phyloP scores from a whole-genome alignment of 2,113 vertebrate species.

The Vidua macroura region DNA sequence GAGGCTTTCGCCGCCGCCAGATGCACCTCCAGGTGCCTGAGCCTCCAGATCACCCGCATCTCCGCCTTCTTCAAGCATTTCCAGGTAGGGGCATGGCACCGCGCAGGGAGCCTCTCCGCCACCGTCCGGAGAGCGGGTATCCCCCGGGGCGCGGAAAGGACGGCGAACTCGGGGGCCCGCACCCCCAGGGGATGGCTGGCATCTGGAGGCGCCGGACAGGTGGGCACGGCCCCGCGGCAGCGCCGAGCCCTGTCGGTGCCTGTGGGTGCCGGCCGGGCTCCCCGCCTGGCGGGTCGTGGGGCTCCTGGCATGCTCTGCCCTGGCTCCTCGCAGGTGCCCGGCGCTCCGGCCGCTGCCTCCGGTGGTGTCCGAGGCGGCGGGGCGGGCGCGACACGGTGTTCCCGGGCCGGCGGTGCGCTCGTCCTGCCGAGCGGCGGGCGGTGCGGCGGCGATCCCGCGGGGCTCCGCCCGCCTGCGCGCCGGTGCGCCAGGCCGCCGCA shows the following conservation, averaged over 20 bases:
- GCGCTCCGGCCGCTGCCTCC: background rate
- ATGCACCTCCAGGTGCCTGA: constrained; percentile 92
- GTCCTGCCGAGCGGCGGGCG: background rate
- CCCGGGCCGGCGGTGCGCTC: background rate
- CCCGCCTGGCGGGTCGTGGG: background rate
- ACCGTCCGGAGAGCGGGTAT: background rate
- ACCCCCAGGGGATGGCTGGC: background rate
- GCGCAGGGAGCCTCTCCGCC: background rate
- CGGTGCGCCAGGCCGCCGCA: background rate
- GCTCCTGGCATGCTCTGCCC: background rate
- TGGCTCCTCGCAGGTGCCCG: background rate
- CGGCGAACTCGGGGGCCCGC: background rate
- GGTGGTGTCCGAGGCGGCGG: too few relatives aligned
- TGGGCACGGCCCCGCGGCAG: background rate
- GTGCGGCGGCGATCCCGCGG: background rate
- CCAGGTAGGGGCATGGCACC: constrained; percentile 78
- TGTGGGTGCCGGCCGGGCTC: background rate
- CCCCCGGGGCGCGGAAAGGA: background rate
- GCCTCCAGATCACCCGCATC: constrained; percentile 95
- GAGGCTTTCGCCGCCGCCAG: constrained; percentile 85
- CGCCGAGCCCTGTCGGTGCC: background rate
- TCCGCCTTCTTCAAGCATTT: constrained; percentile 90
- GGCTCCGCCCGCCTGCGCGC: background rate
- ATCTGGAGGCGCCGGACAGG: background rate
- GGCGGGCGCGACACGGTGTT: background rate